Conservation (phyloP, 2,113 vertebrate species). For the Silurus meridionalis region DNA sequence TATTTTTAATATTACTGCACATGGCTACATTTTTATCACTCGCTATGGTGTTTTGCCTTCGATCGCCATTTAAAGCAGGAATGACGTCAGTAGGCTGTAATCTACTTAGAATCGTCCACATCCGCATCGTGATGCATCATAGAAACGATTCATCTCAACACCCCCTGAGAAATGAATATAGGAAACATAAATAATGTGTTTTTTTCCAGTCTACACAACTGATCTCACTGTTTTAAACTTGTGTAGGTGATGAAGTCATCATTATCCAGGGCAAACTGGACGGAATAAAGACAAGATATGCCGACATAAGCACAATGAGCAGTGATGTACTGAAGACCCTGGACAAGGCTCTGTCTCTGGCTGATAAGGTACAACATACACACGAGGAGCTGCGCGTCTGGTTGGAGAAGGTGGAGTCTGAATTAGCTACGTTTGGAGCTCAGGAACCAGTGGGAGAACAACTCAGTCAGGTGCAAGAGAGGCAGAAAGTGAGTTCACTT, state of each 20-base stretch:
- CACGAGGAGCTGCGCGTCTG: conserved; percentile 81
- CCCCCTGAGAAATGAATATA: too few species aligned
- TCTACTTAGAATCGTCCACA: too few species aligned
- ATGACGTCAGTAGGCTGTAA: too few species aligned
- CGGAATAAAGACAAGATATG: conserved; percentile 90
- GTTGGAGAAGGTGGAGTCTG: conserved; percentile 82
- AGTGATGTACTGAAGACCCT: conserved; percentile 80
- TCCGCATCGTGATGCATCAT: too few species aligned
- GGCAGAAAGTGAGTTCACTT: conserved; percentile 80
- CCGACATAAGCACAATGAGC: conserved; percentile 86
- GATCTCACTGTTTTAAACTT: conserved; percentile 5
- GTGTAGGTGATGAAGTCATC: conserved; percentile 91
- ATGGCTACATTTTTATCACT: too few species aligned
- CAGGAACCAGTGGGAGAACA: conserved; percentile 77
- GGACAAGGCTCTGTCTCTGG: conserved; percentile 82
- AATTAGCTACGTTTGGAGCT: conserved; percentile 75
- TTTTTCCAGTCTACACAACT: background rate
- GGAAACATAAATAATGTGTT: background rate
- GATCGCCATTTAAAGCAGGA: too few species aligned
- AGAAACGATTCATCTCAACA: too few species aligned
- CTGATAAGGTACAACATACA: conserved; percentile 75
- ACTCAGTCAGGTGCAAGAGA: conserved; percentile 76
- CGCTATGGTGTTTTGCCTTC: too few species aligned
- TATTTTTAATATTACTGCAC: too few species aligned
- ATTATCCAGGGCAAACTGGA: conserved; percentile 96